A percentile compares a stretch with the other conserved stretches of the same genome.
Evolutionary conservation across 53 echinoderm and acorn worm genomes (phyloP).

Genomic region (Paracentrotus lividus): DNA sequence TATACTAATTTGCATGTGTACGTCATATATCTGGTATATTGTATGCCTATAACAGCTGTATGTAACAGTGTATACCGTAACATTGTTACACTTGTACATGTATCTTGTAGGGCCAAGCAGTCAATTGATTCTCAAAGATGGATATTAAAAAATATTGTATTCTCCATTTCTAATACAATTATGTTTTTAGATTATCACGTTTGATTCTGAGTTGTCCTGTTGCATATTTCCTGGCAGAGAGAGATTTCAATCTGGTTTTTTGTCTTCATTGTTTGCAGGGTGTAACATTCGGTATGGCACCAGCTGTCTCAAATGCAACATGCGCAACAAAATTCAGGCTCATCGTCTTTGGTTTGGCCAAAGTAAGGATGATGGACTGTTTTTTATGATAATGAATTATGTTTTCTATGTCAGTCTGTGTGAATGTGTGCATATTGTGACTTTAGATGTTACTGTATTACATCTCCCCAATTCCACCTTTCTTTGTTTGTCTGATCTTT

Average conservation of each 20-base stretch:
- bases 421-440: background rate
- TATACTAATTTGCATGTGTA: too few species aligned
- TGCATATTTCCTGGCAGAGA: slow-evolving; percentile 20
- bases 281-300: slow-evolving; percentile 98
- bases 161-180: background rate
- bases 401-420: background rate
- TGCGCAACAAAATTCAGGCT: slow-evolving; percentile 95
- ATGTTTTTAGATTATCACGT: background rate
- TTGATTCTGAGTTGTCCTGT: slow-evolving; percentile 5
- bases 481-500: background rate
- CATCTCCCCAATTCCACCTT: background rate
- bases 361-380: slow-evolving; percentile 92
- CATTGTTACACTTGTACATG: too few species aligned
- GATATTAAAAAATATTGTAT: background rate
- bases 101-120: too few species aligned
- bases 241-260: slow-evolving; percentile 14
- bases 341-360: slow-evolving; percentile 87
- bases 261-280: slow-evolving; percentile 65
- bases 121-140: background rate
- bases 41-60: too few species aligned
- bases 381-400: background rate
- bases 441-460: background rate
- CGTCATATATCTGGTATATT: too few species aligned
- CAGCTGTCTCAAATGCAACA: slow-evolving; percentile 89
- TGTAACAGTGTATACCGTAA: too few species aligned